A percentile compares a stretch with the other conserved stretches of the same genome.
These are phyloP conservation scores for Calonectris borealis DNA, from an alignment of 2,113 vertebrate genomes.

Conservation along the genomic window DNA sequence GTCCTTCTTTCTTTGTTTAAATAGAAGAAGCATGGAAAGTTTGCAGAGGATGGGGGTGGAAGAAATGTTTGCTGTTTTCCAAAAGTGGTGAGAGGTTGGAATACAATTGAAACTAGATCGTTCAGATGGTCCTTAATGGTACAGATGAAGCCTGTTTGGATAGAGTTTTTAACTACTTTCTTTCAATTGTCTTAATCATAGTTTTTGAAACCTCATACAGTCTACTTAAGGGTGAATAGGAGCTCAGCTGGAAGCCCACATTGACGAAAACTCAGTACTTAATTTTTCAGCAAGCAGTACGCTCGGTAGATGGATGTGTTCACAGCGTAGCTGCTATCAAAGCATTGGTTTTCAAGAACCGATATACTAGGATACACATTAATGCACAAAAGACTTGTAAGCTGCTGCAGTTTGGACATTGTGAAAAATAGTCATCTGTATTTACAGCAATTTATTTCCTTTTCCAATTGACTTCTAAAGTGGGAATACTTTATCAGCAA, in stretches of 20 bases:
- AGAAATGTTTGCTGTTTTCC: slow-evolving; percentile 15
- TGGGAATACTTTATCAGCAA: background rate
- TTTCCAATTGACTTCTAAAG: background rate
- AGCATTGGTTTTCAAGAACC: background rate
- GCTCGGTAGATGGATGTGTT: background rate
- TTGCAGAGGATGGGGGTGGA: background rate
- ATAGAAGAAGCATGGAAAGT: background rate
- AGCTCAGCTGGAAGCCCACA: background rate
- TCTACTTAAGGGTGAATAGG: background rate
- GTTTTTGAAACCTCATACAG: background rate
- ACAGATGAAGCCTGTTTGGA: background rate
- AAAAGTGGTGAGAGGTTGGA: background rate
- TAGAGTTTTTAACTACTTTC: background rate
- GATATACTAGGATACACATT: background rate
- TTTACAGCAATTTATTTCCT: background rate
- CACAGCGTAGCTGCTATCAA: background rate
- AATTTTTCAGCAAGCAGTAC: background rate
- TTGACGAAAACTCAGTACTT: background rate
- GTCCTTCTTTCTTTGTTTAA: slow-evolving; percentile 6
- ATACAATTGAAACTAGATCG: background rate
- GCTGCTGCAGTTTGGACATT: background rate
- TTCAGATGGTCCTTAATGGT: background rate
- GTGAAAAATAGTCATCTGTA: background rate
- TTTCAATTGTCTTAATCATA: background rate
- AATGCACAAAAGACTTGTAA: background rate